A percentile compares a stretch with the other conserved stretches of the same genome.
Conservation (phyloP, 2,888 invertebrate species). For the Eudemis profundana region DNA sequence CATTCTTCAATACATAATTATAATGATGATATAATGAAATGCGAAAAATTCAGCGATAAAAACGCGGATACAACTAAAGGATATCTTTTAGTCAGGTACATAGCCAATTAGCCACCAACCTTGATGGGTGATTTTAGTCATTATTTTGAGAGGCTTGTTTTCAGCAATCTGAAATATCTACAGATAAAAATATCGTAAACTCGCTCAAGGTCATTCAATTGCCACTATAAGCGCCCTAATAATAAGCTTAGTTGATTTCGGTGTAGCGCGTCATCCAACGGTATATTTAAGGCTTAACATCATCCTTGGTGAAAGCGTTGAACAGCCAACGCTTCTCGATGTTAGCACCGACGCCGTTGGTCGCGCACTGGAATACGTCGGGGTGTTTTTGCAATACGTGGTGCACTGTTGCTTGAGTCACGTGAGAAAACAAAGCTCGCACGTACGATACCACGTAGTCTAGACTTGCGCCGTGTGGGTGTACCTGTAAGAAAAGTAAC, state of each 20-base stretch:
- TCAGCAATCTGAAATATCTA: too few relatives aligned
- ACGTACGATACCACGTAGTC: conserved; percentile 97
- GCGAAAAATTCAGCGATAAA: too few relatives aligned
- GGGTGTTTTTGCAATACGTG: conserved; percentile 91
- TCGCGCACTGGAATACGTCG: conserved; percentile 91
- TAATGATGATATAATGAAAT: too few relatives aligned
- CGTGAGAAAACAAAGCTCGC: conserved; percentile 90
- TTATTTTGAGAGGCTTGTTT: too few relatives aligned
- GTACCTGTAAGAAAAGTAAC: conserved; percentile 85
- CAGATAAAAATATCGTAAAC: too few relatives aligned
- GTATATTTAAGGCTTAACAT: conserved; percentile 33
- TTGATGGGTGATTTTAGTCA: too few relatives aligned
- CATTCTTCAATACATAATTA: too few relatives aligned
- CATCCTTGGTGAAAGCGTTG: conserved; percentile 86
- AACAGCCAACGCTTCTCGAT: conserved; percentile 95
- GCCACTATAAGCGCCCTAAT: too few relatives aligned
- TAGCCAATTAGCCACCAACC: too few relatives aligned
- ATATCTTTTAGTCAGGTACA: too few relatives aligned
- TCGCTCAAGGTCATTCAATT: too few relatives aligned
- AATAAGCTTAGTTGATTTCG: background rate
- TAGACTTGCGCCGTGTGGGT: conserved; percentile 96
- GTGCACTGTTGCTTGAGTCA: conserved; percentile 91
- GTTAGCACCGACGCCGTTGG: conserved; percentile 93
- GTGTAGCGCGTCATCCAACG: background rate
- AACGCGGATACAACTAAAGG: too few relatives aligned